Base-by-base conservation (phyloP, 2,888 invertebrate genomes). In the Aphidius colemani region DNA sequence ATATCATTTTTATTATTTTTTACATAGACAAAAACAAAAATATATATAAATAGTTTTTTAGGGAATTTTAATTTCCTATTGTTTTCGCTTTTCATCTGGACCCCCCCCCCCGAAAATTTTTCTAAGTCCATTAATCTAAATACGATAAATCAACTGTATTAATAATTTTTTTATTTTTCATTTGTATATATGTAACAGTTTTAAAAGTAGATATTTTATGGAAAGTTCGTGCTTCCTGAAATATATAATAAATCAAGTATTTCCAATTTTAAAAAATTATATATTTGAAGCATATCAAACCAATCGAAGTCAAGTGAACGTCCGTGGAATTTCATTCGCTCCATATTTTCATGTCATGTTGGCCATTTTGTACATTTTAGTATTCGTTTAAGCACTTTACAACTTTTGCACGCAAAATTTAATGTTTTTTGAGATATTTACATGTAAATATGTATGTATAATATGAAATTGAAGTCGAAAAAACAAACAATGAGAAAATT, bases 281-380 rank as follows among this genome's bases (percentile, higher is more conserved):
- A 74, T 46, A 46, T 49, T 11, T 48, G 56, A 30, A 41, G 13
- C 10, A 39, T 70, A 70, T 74, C 71, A 74, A 76, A 78, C 76
- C 78, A 79, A 80, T 79, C 79, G 79, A 77, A 78, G 5, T 71
- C 74, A 74, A 75, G 77, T 74, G 74, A 75, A 75, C 76, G 77
- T 74, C 72, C 71, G 72, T 76, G 76, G 77, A 78, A 80, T 79
- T 78, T 73, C 73, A 70, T 69, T 74, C 76, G 75, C 72, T 76
- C 78, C 74, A 78, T 80, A 80, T 79, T 80, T 80, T 76, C 71
- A 73, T 72, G 75, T 75, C 75, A 73, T 74, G 51, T 57, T 59
- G 50, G 46, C 13, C 40, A 50, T 57, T 57, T 57, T 46, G 39
- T 10, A 18, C 9, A 30, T 30, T 57, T 30, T 39, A 51, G 30